A percentile compares a stretch with the other conserved stretches of the same genome.
phyloP scores from a whole-genome alignment of 2,113 vertebrate genomes.

The Sprattus sprattus region DNA sequence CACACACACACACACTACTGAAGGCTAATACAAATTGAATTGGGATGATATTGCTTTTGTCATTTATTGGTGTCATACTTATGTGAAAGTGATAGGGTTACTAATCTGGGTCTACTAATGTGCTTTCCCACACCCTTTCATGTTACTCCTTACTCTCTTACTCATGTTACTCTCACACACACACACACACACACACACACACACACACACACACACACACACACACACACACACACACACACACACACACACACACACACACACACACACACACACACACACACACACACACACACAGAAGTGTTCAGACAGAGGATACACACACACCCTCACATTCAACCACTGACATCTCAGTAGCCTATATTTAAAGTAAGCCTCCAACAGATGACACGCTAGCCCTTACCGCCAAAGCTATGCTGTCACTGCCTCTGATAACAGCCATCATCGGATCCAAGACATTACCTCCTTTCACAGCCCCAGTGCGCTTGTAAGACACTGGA shows the following conservation, averaged over 20 bases:
- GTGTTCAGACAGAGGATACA: not conserved
- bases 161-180: not conserved
- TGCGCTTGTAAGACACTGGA: not conserved
- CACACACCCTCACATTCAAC: not conserved
- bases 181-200: not conserved
- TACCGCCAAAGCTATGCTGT: not conserved
- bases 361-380: not conserved
- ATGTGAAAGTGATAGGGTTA: conserved; percentile 6
- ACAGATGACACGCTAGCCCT: not conserved
- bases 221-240: not conserved
- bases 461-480: not conserved
- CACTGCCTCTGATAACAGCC: conserved; percentile 11
- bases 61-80: conserved; percentile 29
- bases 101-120: not conserved
- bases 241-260: conserved; percentile 11
- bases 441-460: not conserved
- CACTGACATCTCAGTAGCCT: not conserved
- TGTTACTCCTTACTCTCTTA: not conserved
- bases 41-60: not conserved
- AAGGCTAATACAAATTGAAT: not conserved
- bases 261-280: not conserved
- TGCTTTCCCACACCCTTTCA: not conserved
- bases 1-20: conserved; percentile 21
- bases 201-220: not conserved
- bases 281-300: not conserved